Percentiles rank a stretch among this genome's conserved stretches.
phyloP scores from a whole-genome alignment of 2,797 vertebrate species.

The Clarias fuscus region DNA sequence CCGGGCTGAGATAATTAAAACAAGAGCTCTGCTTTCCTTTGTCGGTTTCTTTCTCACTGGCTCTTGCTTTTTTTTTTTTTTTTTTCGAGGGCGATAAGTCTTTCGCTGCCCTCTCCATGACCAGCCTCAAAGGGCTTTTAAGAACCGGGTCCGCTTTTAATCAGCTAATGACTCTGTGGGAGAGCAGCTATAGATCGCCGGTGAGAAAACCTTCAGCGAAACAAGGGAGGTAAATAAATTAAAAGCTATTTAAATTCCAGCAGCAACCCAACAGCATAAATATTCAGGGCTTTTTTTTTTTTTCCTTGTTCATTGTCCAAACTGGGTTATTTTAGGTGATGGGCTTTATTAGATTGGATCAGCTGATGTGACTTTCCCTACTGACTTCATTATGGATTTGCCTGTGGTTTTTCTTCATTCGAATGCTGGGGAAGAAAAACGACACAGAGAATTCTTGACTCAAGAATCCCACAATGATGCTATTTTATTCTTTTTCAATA shows the following conservation, averaged over 20 bases:
- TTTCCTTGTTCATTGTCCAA: slow-evolving; percentile 21
- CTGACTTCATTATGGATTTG: slow-evolving; percentile 66
- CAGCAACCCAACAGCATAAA: slow-evolving; percentile 37
- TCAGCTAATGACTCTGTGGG: slow-evolving; percentile 38
- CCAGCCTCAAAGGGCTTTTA: slow-evolving; percentile 27
- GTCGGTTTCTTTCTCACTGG: neutral
- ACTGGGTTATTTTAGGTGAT: slow-evolving; percentile 45
- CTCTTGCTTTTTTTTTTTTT: neutral
- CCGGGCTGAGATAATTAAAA: slow-evolving; percentile 45
- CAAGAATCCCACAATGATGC: slow-evolving; percentile 15
- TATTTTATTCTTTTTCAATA: slow-evolving; percentile 48
- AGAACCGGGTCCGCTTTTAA: slow-evolving; percentile 22
- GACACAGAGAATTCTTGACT: slow-evolving; percentile 53
- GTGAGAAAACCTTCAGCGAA: slow-evolving; percentile 38
- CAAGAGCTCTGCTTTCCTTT: slow-evolving; percentile 22
- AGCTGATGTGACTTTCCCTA: slow-evolving; percentile 59
- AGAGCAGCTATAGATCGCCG: slow-evolving; percentile 19
- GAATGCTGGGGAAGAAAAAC: slow-evolving; percentile 50
- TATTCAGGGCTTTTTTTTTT: neutral
- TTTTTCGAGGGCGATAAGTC: neutral
- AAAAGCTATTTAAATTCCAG: slow-evolving; percentile 60
- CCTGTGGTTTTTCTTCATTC: slow-evolving; percentile 46
- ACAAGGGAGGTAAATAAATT: slow-evolving; percentile 57
- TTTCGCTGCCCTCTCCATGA: slow-evolving; percentile 29
- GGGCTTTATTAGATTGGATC: slow-evolving; percentile 54